phyloP scores from a whole-genome alignment of 2,888 invertebrate genomes.

The Hemithea aestivaria region DNA sequence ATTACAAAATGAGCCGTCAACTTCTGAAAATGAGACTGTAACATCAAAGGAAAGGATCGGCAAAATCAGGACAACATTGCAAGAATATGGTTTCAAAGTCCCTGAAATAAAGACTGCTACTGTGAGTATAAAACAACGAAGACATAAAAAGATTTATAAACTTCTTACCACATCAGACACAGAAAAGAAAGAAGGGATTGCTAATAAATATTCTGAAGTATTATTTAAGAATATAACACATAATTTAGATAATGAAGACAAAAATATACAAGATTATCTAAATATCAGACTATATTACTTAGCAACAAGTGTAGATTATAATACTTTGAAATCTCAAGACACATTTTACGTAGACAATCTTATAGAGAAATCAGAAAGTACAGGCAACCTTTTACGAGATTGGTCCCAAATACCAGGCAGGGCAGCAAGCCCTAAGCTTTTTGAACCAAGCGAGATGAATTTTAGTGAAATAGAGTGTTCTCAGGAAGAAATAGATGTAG shows the following conservation, averaged over 20 bases:
- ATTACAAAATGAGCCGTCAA: slow-evolving; percentile 33
- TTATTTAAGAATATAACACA: slow-evolving; percentile 40
- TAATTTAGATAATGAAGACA: slow-evolving; percentile 16
- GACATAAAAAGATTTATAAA: slow-evolving; percentile 46
- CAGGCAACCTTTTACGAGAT: slow-evolving; percentile 77
- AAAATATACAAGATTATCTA: slow-evolving; percentile 4
- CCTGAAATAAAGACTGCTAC: slow-evolving; percentile 45
- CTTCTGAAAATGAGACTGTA: slow-evolving; percentile 17
- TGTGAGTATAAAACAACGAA: slow-evolving; percentile 36
- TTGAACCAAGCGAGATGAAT: slow-evolving; percentile 33
- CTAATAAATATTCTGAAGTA: slow-evolving; percentile 55
- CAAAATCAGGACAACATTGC: slow-evolving; percentile 74
- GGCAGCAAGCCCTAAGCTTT: slow-evolving; percentile 71
- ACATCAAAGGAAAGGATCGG: slow-evolving; percentile 47
- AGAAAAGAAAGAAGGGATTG: slow-evolving; percentile 54
- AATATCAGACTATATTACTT: slow-evolving; percentile 39
- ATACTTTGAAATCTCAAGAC: slow-evolving; percentile 41
- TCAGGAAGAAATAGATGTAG: slow-evolving; percentile 54
- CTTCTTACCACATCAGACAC: slow-evolving; percentile 43
- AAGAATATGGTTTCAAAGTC: slow-evolving; percentile 81
- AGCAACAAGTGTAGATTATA: slow-evolving; percentile 48
- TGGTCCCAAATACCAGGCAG: slow-evolving; percentile 82
- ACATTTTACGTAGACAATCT: slow-evolving; percentile 70
- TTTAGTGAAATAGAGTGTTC: slow-evolving; percentile 54
- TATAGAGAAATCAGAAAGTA: slow-evolving; percentile 56